Evolutionary conservation across 2,113 vertebrate species (phyloP).

Genomic region (Phylloscopus whistleri): DNA sequence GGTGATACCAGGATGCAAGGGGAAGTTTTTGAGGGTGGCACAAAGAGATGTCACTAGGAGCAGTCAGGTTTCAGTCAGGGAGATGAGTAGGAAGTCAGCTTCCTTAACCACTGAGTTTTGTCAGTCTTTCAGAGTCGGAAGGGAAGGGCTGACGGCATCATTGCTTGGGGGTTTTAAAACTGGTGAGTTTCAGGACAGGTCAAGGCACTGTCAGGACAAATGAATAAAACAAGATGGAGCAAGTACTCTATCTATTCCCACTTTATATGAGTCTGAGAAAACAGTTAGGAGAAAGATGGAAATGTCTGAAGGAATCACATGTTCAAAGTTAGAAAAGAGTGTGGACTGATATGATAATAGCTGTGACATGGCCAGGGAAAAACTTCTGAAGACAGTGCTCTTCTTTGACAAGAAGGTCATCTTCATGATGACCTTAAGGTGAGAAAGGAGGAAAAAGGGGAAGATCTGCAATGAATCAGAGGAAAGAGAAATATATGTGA

Average conservation of each 20-base stretch:
- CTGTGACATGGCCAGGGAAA: neutral
- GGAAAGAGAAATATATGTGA: neutral
- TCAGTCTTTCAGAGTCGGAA: neutral
- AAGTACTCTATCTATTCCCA: neutral
- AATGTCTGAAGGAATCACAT: neutral
- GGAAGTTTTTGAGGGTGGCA: neutral
- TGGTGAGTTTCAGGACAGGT: neutral
- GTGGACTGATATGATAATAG: neutral
- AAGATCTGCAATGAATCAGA: neutral
- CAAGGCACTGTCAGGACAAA: neutral
- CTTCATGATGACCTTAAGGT: neutral
- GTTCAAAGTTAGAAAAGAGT: neutral
- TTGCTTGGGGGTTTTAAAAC: neutral
- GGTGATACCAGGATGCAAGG: neutral
- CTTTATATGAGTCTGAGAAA: neutral
- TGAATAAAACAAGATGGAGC: neutral
- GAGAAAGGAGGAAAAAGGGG: neutral
- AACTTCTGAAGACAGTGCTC: neutral
- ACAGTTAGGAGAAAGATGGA: neutral
- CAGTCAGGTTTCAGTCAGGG: neutral
- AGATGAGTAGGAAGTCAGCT: neutral
- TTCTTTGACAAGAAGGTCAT: neutral
- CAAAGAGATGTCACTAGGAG: neutral
- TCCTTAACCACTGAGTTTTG: neutral
- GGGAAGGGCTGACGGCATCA: neutral